A percentile compares a stretch with the other conserved stretches of the same genome.
Conservation (phyloP, 2,113 vertebrate genomes). For the Pelobates fuscus region DNA sequence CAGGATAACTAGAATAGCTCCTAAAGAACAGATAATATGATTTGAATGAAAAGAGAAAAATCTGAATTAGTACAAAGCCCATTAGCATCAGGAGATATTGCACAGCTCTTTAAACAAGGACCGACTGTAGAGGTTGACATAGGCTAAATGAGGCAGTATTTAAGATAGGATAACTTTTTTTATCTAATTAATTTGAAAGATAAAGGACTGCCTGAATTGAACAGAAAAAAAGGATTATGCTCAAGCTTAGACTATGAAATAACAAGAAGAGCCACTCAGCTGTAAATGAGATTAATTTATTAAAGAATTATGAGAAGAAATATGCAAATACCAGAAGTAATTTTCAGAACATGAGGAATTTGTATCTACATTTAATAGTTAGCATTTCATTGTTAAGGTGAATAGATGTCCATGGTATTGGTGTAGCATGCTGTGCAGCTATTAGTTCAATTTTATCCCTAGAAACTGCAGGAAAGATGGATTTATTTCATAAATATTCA, state of each 20-base stretch:
- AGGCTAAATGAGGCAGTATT: conserved; percentile 58
- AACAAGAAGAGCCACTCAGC: conserved; percentile 60
- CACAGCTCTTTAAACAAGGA: conserved; percentile 57
- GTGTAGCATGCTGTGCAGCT: no score
- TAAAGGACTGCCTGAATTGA: conserved; percentile 64
- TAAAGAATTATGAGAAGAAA: conserved; percentile 64
- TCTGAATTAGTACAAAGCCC: conserved; percentile 35
- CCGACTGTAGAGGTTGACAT: conserved; percentile 55
- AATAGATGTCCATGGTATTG: background rate
- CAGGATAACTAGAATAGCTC: background rate
- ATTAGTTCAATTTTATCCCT: no score
- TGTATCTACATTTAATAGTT: conserved; percentile 39
- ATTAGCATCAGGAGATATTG: conserved; percentile 50
- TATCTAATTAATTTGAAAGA: conserved; percentile 66
- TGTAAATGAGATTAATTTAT: conserved; percentile 66
- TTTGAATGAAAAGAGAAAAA: conserved; percentile 43
- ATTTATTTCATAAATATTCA: no score
- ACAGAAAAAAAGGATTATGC: conserved; percentile 61
- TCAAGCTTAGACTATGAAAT: conserved; percentile 49
- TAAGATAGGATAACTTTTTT: conserved; percentile 65
- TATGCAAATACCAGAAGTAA: conserved; percentile 45
- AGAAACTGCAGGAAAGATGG: no score
- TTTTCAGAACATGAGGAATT: conserved; percentile 46
- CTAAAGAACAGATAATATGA: conserved; percentile 16
- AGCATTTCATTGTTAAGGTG: conserved; percentile 21